phyloP scores from a whole-genome alignment of 2,888 invertebrate genomes.

The Luperina nickerlii region DNA sequence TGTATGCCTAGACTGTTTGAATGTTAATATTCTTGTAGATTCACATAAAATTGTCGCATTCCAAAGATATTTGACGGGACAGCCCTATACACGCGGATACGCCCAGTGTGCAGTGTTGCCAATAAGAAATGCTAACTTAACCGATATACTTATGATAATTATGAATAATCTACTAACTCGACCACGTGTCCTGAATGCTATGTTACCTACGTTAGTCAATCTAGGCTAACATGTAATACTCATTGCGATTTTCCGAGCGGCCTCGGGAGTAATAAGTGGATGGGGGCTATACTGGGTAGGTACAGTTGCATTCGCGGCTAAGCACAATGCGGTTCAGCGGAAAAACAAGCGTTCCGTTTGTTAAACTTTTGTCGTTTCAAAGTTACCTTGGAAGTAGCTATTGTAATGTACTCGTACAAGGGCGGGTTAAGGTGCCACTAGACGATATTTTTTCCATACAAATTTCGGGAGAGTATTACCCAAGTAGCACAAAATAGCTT shows the following conservation, averaged over 20 bases:
- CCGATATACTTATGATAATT: conserved; percentile 53
- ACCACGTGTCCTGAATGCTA: conserved; percentile 63
- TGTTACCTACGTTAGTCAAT: conserved; percentile 54
- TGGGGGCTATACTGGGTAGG: conserved; percentile 35
- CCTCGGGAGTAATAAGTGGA: conserved; percentile 64
- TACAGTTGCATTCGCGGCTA: conserved; percentile 7
- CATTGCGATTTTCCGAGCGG: conserved; percentile 67
- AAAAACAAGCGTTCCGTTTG: conserved; percentile 40
- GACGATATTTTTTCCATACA: too few species aligned
- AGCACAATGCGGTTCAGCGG: conserved; percentile 48
- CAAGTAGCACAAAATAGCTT: too few species aligned
- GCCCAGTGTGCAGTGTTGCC: conserved; percentile 51
- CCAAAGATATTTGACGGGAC: conserved; percentile 18
- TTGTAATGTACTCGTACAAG: conserved; percentile 40
- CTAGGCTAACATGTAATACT: conserved; percentile 61
- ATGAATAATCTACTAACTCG: conserved; percentile 56
- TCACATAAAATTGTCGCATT: conserved; percentile 41
- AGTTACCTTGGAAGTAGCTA: conserved; percentile 50
- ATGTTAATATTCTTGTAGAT: conserved; percentile 38
- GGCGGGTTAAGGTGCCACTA: conserved; percentile 31
- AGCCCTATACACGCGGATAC: conserved; percentile 54
- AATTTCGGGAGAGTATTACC: too few species aligned
- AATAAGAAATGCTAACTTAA: conserved; percentile 49
- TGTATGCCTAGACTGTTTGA: conserved; percentile 33
- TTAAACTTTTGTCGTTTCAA: conserved; percentile 44